phyloP scores from a whole-genome alignment of 1,140 invertebrate genomes.

The Dufourea novaeangliae region DNA sequence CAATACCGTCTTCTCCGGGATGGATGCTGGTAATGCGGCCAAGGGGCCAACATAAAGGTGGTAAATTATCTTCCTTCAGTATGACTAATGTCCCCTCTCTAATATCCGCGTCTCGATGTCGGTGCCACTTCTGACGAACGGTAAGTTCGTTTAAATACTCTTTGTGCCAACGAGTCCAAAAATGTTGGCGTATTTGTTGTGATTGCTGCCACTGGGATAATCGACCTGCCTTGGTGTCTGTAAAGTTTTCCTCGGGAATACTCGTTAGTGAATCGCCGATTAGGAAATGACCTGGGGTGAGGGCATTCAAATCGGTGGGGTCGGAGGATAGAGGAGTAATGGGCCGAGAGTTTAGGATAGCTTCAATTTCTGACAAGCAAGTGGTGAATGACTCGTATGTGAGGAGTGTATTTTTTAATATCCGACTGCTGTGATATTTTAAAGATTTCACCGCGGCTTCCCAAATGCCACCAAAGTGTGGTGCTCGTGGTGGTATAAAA shows the following conservation, averaged over 20 bases:
- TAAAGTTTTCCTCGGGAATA: not conserved
- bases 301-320: not conserved
- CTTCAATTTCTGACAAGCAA: no score
- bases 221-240: not conserved
- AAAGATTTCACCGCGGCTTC: not conserved
- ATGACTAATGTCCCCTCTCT: not conserved
- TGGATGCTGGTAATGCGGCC: not conserved
- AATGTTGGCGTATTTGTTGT: not conserved
- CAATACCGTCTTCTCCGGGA: not conserved
- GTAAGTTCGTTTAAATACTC: not conserved
- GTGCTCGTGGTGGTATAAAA: not conserved
- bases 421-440: not conserved
- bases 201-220: not conserved
- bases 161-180: constrained; percentile 7
- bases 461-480: not conserved
- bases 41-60: not conserved
- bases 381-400: not conserved
- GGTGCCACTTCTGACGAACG: not conserved
- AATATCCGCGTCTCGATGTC: not conserved
- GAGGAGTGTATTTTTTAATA: not conserved
- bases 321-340: not conserved
- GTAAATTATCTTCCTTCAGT: not conserved
- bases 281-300: constrained; percentile 20
- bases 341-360: not conserved
- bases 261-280: constrained; percentile 1